Base-by-base conservation (phyloP, 2,113 vertebrate genomes). In the Cynoglossus semilaevis region DNA sequence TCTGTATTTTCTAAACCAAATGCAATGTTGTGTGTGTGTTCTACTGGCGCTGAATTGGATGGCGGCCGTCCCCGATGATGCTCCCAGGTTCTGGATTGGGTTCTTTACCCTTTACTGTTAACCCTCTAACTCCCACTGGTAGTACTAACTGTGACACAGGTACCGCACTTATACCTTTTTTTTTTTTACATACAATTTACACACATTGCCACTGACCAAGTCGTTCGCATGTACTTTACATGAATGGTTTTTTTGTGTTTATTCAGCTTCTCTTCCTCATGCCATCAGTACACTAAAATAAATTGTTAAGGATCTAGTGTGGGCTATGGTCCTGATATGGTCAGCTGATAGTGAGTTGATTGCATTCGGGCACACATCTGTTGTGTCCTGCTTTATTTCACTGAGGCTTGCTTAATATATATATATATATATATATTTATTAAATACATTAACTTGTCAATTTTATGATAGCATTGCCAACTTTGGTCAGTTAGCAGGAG, bases 121-220 rank as follows among this genome's bases (percentile, higher is more conserved):
- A 91, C 81, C 94, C 94, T 68, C 90, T 96, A 92, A 91, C 93
- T 76, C 90, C 94, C 89, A 95, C 94, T 91, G 93, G 73, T 96
- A 96, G 92, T 94, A 93, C 93, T 94, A 96, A 96, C 93, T 96
- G 94, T 96, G 93, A 95, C 89, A 93, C 92, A 96, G 94, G 94
- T 96, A 96, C 91, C 90, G 80, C 60, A 63, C 81, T 87, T 90
- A 87, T n/a, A n/a, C n/a, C n/a, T n/a, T n/a, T 85, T 63, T 87
- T 63, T 16, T 58, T 74, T 37, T 50, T 51, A 72, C 18, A 71
- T n/a, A 54, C 14, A 57, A 11, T 74, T 5, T 56, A 52, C 63
- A n/a, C 56, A 54, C 38, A n/a, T n/a, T 67, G 50, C 46, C 37
- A 48, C 15, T 67, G 59, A 71, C 35, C 61, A 17, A 63, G 56